Evolutionary conservation across 2,797 vertebrate species (phyloP).

Genomic region (Malurus leucopterus): DNA sequence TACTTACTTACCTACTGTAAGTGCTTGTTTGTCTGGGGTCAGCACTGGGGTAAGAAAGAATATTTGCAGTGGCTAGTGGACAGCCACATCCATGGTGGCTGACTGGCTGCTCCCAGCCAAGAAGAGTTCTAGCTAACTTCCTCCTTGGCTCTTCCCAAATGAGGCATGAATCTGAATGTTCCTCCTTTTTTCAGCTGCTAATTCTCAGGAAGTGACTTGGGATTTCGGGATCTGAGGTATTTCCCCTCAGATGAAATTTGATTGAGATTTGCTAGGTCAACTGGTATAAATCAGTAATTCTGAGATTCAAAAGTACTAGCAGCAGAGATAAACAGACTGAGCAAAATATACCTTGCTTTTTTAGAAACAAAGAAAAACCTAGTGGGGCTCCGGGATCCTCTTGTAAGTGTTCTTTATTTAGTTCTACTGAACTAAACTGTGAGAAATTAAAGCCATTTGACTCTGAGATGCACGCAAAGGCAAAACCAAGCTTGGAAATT

Average conservation of each 20-base stretch:
- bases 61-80: neutral
- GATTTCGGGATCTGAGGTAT: neutral
- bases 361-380: neutral
- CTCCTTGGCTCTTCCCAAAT: neutral
- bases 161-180: neutral
- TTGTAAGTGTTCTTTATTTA: neutral
- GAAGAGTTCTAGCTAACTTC: neutral
- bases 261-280: neutral
- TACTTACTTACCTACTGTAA: neutral
- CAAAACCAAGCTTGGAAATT: neutral
- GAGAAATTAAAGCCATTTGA: neutral
- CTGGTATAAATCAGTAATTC: neutral
- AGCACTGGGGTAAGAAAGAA: neutral
- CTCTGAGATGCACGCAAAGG: neutral
- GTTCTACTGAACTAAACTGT: neutral
- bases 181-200: neutral
- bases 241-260: neutral
- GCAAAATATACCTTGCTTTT: neutral
- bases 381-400: neutral
- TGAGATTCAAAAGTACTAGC: neutral
- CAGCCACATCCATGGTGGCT: neutral
- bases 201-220: fast-evolving
- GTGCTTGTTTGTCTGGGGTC: neutral
- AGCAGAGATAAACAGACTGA: neutral
- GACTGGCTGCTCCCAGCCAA: neutral